A percentile compares a stretch with the other conserved stretches of the same genome.
These are phyloP conservation scores for Nothobranchius furzeri DNA, from an alignment of 2,113 vertebrate species.

Conservation along the genomic window DNA sequence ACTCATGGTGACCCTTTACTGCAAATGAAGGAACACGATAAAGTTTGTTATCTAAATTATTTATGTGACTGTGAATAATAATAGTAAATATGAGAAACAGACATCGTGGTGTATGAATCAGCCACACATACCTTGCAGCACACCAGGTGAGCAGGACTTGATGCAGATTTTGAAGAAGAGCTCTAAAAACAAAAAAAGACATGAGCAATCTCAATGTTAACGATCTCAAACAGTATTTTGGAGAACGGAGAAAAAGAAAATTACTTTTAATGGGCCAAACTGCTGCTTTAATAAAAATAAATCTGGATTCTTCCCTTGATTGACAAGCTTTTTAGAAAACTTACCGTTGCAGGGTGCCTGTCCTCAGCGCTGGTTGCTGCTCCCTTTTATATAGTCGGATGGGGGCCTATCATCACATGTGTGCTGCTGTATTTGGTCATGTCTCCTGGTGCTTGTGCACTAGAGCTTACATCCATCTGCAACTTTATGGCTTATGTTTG, in stretches of 20 bases:
- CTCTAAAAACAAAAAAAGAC: slow-evolving; percentile 17
- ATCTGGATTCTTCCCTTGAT: too few species aligned
- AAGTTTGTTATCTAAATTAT: too few species aligned
- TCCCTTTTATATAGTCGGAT: slow-evolving; percentile 69
- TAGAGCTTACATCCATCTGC: slow-evolving; percentile 40
- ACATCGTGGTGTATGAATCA: too few species aligned
- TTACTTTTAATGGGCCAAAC: too few species aligned
- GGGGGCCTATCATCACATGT: slow-evolving; percentile 48
- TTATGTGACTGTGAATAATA: too few species aligned
- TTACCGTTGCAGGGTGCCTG: slow-evolving; percentile 70
- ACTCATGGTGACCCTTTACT: slow-evolving; percentile 80
- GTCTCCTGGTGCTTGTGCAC: slow-evolving; percentile 41
- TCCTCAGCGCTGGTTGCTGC: slow-evolving; percentile 33
- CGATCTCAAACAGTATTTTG: too few species aligned
- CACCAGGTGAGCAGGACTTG: slow-evolving; percentile 35
- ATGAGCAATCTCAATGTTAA: too few species aligned
- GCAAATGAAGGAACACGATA: slow-evolving; percentile 3
- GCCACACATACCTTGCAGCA: slow-evolving; percentile 40
- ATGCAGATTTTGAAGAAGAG: slow-evolving; percentile 43
- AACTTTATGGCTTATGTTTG: slow-evolving; percentile 27
- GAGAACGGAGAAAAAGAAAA: too few species aligned
- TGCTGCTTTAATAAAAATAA: too few species aligned
- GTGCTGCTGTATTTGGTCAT: slow-evolving; percentile 76
- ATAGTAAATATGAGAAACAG: too few species aligned
- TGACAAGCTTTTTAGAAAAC: slow-evolving; percentile 17